Base-by-base conservation (phyloP, 1,140 invertebrate species). In the Drosophila orosa region DNA sequence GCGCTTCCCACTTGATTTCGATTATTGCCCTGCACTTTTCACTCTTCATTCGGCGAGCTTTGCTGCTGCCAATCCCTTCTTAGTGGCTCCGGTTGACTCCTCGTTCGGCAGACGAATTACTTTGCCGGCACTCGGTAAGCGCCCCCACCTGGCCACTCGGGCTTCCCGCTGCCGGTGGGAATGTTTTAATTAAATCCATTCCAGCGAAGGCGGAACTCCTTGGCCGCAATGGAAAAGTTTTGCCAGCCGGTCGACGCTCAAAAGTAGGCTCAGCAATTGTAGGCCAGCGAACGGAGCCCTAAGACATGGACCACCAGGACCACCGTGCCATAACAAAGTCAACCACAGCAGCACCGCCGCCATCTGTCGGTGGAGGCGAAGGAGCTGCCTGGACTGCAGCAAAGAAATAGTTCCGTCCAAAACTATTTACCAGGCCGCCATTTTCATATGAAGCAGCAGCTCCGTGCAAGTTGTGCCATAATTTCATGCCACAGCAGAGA, bases 361-460 rank as follows among this genome's bases (percentile, higher is more conserved):
- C 59, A 65, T 45, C 48, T 57, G 60, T 22, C 47, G 27, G 27
- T 17, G 63, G 45, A 47, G 29, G 40, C 15, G 25, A 5, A 42
- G 42, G 56, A 66, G 52, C 39, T 29, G 57, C 40, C 57, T 17
- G 12, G 52, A 60, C 60, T 61, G 80, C 52, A 62, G 71, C 80
- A 83, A 80, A 76, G 80, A 89, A 87, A 87, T 87, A 87, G 83
- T 89, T 84, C 68, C 67, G 54, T 74, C 29, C 22, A 60, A 76
- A 87, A 87, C 83, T 87, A 87, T 87, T 87, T 89, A 60, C 83
- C 75, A 71, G 76, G 63, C 84, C 83, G 84, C 84, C 80, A 89
- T 87, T 87, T 87, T 87, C 83, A 87, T 80, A 87, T 87, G 84
- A 80, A 80, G 61, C 60, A 57, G 60, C 44, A 37, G 69, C 50